Percentiles rank a stretch among this genome's conserved stretches.
Evolutionary conservation across 30 jellyfish, hydroid and myxozoan species (phyloP).

Genomic region (Nemopilema nomurai): DNA sequence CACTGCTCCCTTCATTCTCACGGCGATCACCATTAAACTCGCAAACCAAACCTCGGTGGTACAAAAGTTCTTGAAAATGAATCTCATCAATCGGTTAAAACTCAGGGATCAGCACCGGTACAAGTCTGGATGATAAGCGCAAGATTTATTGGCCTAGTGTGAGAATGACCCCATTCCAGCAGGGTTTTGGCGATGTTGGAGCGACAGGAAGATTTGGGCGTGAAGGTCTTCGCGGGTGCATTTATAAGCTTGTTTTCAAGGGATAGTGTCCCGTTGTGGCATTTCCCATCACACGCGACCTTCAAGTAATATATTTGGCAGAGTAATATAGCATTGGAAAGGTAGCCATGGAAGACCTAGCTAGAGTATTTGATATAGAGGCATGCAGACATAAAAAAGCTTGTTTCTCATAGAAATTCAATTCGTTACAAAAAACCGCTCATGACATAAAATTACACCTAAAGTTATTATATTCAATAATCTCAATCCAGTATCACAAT

Average conservation of each 20-base stretch:
- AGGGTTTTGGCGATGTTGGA: neutral
- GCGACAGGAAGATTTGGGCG: neutral
- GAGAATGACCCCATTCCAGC: neutral
- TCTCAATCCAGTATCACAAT: neutral
- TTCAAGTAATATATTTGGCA: neutral
- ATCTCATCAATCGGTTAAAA: too few species aligned
- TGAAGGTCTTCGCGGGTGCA: neutral
- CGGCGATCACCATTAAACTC: neutral
- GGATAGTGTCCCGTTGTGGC: neutral
- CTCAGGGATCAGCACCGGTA: too few species aligned
- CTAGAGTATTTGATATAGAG: too few species aligned
- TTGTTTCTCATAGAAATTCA: too few species aligned
- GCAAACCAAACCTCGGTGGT: neutral
- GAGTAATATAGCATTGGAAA: too few species aligned
- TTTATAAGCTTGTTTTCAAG: constrained; percentile 2
- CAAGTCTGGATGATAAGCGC: too few species aligned
- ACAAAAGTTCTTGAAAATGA: neutral
- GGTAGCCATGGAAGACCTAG: too few species aligned
- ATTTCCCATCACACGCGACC: neutral
- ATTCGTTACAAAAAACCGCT: too few species aligned
- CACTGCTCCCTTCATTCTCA: neutral
- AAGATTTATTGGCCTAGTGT: neutral
- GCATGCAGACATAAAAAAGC: too few species aligned
- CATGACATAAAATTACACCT: neutral
- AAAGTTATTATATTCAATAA: neutral